Percentiles rank a stretch among this genome's conserved stretches.
Evolutionary conservation across 2,113 vertebrate genomes (phyloP).

Genomic region (Labrus mixtus): DNA sequence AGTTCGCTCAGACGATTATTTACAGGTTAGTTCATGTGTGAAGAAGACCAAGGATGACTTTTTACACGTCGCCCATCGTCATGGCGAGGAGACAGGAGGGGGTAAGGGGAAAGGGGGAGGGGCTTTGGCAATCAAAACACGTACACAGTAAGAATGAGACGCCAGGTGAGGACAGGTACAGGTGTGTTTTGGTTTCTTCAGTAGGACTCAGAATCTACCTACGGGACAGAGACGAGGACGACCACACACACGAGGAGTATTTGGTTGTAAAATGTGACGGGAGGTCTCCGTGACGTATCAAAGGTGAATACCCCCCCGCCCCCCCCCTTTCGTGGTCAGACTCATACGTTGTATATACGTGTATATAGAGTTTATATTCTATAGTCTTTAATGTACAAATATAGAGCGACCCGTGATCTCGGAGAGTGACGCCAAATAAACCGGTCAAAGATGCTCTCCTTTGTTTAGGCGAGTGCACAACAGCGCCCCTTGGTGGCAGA

Average conservation of each 20-base stretch:
- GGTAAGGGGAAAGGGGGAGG: too few species aligned
- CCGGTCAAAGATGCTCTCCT: conserved; percentile 2
- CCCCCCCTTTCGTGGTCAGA: conserved; percentile 30
- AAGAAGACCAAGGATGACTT: conserved; percentile 32
- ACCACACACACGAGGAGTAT: conserved; percentile 64
- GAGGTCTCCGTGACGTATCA: conserved; percentile 54
- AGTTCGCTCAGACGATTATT: conserved; percentile 73
- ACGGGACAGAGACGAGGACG: conserved; percentile 49
- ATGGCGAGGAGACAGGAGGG: conserved; percentile 14
- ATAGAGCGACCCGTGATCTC: conserved; percentile 66
- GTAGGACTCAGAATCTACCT: neutral
- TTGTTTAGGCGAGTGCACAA: conserved; percentile 17
- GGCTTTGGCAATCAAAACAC: conserved; percentile 54
- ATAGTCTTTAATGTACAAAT: conserved; percentile 64
- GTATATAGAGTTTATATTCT: conserved; percentile 39
- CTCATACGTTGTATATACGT: conserved; percentile 37
- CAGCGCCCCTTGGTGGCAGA: neutral
- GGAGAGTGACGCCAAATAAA: conserved; percentile 38
- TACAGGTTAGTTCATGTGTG: conserved; percentile 72
- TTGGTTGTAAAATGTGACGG: conserved; percentile 67
- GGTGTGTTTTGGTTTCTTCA: conserved; percentile 49
- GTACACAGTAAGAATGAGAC: neutral
- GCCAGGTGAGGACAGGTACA: conserved; percentile 19
- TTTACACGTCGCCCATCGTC: conserved; percentile 14
- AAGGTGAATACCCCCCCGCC: conserved; percentile 54